Evolutionary conservation across 2,888 invertebrate genomes (phyloP).

Genomic region (Mythimna ferrago): DNA sequence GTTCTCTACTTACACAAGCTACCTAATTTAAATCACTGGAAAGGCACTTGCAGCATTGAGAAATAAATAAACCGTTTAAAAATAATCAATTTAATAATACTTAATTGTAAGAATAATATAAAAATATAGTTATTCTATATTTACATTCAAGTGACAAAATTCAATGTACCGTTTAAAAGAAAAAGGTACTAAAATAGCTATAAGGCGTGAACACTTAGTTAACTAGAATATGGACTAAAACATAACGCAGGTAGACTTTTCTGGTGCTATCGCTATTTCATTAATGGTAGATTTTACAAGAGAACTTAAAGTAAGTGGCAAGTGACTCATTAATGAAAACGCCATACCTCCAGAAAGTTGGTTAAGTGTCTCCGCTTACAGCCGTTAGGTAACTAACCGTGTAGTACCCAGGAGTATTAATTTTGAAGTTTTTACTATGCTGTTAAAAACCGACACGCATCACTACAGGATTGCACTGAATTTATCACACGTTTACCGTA

Average conservation of each 20-base stretch:
- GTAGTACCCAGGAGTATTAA: slow-evolving; percentile 74
- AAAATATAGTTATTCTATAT: slow-evolving; percentile 88
- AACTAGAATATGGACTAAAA: slow-evolving; percentile 69
- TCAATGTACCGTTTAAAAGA: slow-evolving; percentile 70
- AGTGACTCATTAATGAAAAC: slow-evolving; percentile 67
- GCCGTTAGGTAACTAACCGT: slow-evolving; percentile 67
- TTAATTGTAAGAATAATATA: slow-evolving; percentile 85
- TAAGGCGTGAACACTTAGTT: slow-evolving; percentile 77
- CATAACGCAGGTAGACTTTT: slow-evolving; percentile 62
- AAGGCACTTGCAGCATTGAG: slow-evolving; percentile 82
- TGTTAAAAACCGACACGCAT: slow-evolving; percentile 63
- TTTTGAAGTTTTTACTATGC: slow-evolving; percentile 56
- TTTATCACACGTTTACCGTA: slow-evolving; percentile 81
- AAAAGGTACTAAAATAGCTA: slow-evolving; percentile 69
- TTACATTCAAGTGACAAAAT: slow-evolving; percentile 84
- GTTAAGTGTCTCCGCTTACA: slow-evolving; percentile 69
- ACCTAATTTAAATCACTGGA: slow-evolving; percentile 64
- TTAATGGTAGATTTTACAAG: slow-evolving; percentile 54
- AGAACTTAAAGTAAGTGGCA: slow-evolving; percentile 26
- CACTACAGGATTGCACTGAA: slow-evolving; percentile 82
- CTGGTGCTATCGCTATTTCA: slow-evolving; percentile 68
- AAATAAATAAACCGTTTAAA: slow-evolving; percentile 78
- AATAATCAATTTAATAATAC: slow-evolving; percentile 80
- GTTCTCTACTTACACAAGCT: slow-evolving; percentile 60
- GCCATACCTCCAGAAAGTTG: slow-evolving; percentile 66